A percentile compares a stretch with the other conserved stretches of the same genome.
These are phyloP conservation scores for Pionites leucogaster DNA, from an alignment of 2,113 vertebrate genomes.

Conservation along the genomic window DNA sequence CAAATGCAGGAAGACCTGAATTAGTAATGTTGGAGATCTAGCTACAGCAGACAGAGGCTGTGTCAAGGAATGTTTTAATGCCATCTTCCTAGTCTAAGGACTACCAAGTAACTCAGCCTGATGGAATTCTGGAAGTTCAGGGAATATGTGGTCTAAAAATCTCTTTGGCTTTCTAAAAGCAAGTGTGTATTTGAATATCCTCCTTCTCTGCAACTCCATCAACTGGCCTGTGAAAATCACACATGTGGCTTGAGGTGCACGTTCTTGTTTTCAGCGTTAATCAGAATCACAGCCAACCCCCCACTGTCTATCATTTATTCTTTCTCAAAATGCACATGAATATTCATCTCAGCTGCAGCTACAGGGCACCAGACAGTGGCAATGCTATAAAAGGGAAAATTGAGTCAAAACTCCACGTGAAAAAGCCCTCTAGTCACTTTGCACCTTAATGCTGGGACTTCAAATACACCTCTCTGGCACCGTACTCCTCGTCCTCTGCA, in stretches of 20 bases:
- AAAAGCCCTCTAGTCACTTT: background rate
- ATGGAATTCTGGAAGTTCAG: slow-evolving; percentile 32
- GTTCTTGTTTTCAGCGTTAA: background rate
- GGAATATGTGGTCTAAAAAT: background rate
- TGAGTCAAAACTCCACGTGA: background rate
- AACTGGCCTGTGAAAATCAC: background rate
- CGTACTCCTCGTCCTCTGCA: background rate
- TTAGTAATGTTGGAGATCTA: slow-evolving; percentile 45
- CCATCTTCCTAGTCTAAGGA: slow-evolving; percentile 23
- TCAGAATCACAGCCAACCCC: background rate
- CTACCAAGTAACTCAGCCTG: background rate
- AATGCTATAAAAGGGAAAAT: background rate
- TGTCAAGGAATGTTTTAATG: slow-evolving; percentile 23
- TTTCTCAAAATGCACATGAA: background rate
- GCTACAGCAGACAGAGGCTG: slow-evolving; percentile 1
- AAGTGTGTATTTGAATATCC: background rate
- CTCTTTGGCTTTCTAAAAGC: background rate
- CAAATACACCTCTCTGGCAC: background rate
- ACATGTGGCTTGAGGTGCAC: background rate
- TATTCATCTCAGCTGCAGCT: background rate
- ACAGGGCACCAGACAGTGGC: background rate
- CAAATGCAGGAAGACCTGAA: slow-evolving; percentile 49
- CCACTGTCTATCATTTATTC: background rate
- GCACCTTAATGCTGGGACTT: background rate
- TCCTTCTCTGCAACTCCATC: background rate